Percentiles rank a stretch among this genome's conserved stretches.
phyloP scores from a whole-genome alignment of 2,888 invertebrate species.

The Lepidochrysops patricia region DNA sequence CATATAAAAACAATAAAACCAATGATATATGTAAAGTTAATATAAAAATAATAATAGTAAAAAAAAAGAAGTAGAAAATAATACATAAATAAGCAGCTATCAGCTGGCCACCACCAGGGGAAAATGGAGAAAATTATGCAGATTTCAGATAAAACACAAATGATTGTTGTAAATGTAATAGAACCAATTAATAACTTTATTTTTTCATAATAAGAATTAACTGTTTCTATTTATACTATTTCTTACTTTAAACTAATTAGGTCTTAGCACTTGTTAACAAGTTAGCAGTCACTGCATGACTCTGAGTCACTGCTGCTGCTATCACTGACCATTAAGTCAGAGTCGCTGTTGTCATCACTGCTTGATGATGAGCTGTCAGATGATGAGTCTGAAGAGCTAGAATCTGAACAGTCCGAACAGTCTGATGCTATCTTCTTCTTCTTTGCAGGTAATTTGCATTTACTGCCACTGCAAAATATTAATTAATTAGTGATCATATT shows the following conservation, averaged over 20 bases:
- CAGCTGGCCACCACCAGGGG: not conserved
- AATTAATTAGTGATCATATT: too few species aligned
- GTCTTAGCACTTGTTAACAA: slow-evolving; percentile 14
- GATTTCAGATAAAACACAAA: not conserved
- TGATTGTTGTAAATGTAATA: slow-evolving; percentile 5
- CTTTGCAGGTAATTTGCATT: slow-evolving; percentile 54
- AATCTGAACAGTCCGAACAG: slow-evolving; percentile 46
- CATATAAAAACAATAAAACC: slow-evolving; percentile 24
- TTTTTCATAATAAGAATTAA: too few species aligned
- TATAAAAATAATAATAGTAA: slow-evolving; percentile 12
- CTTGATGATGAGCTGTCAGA: slow-evolving; percentile 29
- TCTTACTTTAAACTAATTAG: slow-evolving; percentile 5
- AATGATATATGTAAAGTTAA: slow-evolving; percentile 1
- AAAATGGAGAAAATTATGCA: not conserved
- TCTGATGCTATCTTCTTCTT: slow-evolving; percentile 47
- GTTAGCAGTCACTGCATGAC: slow-evolving; percentile 39
- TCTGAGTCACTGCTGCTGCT: slow-evolving; percentile 39
- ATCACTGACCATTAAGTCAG: too few species aligned
- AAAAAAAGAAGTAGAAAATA: too few species aligned
- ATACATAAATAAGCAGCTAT: not conserved
- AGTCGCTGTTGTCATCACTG: slow-evolving; percentile 37
- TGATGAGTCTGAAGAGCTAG: slow-evolving; percentile 34
- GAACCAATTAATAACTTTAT: too few species aligned
- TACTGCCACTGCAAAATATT: slow-evolving; percentile 41
- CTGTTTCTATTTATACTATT: too few species aligned